phyloP scores from a whole-genome alignment of 53 echinoderm and acorn worm species.

The Holothuria leucospilota region DNA sequence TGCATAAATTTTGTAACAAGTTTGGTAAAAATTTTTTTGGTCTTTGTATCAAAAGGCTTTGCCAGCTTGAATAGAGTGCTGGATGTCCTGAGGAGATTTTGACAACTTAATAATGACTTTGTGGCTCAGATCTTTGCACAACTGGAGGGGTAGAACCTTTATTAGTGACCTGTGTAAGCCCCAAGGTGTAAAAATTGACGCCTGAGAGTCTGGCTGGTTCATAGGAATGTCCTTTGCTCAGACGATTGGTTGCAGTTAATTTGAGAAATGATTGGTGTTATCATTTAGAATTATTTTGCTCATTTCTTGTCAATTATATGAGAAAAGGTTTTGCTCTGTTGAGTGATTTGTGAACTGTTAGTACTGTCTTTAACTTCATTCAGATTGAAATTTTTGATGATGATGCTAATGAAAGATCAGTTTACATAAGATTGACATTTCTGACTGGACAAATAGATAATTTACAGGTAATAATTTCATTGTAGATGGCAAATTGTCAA shows the following conservation, averaged over 20 bases:
- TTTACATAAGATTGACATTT: too few relatives aligned
- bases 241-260: background rate
- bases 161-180: constrained; percentile 26
- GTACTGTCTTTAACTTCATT: too few relatives aligned
- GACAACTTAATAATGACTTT: constrained; percentile 47
- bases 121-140: constrained; percentile 30
- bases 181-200: constrained; percentile 29
- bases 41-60: constrained; percentile 7
- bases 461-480: too few relatives aligned
- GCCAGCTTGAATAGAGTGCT: constrained; percentile 2
- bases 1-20: constrained; percentile 31
- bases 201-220: constrained; percentile 11
- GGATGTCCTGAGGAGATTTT: constrained; percentile 40
- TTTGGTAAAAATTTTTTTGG: background rate
- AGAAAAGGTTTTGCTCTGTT: too few relatives aligned
- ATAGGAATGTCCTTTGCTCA: constrained; percentile 20
- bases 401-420: too few relatives aligned
- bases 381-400: too few relatives aligned
- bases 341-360: too few relatives aligned
- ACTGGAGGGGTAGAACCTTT: constrained; percentile 35
- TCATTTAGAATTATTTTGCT: too few relatives aligned
- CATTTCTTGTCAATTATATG: too few relatives aligned
- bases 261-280: too few relatives aligned
- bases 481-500: too few relatives aligned
- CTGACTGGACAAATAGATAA: too few relatives aligned